Evolutionary conservation across 2,113 vertebrate genomes (phyloP), one percentile per base, ranked within the genome.

Genomic region (Cebidichthys violaceus): DNA sequence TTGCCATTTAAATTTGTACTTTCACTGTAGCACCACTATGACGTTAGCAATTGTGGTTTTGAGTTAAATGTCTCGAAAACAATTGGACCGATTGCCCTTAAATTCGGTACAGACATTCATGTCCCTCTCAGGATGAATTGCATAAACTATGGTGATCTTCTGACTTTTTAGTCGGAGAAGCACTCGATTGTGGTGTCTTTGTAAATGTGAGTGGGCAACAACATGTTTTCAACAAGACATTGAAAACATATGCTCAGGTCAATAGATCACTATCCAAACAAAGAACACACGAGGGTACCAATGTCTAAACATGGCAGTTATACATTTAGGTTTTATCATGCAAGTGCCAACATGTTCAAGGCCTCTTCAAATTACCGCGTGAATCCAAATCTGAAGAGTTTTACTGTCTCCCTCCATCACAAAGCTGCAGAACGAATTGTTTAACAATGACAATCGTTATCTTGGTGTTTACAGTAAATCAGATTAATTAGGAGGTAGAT

Each of bases 261-360:
- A 22, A 67, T 75, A 68, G 70, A 74, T 83, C 73, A 75, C 17
- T 6, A 18, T 45, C 24, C 9, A 41, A 24, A 74, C 39, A 22
- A 65, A 67, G 70, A 39, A 31, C 29, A 52, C 43, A 45, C 14
- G 17, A 0, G 2, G 29, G 41, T 33, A 31, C 41, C 20, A 41
- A 20, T 39, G 54, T 75, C 39, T 79, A 60, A 52, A 33, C 31
- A 33, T 4, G 55, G n/a, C 22, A n/a, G 39, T 79, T 24, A 9
- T 8, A 55, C 35, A 69, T 64, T 33, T 5, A 29, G 6, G 33
- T 59, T 70, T 68, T 35, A 69, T 65, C 68, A 70, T 0, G 9
- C 55, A 81, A 79, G 88, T 39, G 50, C 22, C 8, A 70, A 79
- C 64, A 77, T 71, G 72, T 67, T 35, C 18, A 29, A 76, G 57